phyloP scores from a whole-genome alignment of 2,113 vertebrate genomes.

The Xenotilapia flavipinnis region DNA sequence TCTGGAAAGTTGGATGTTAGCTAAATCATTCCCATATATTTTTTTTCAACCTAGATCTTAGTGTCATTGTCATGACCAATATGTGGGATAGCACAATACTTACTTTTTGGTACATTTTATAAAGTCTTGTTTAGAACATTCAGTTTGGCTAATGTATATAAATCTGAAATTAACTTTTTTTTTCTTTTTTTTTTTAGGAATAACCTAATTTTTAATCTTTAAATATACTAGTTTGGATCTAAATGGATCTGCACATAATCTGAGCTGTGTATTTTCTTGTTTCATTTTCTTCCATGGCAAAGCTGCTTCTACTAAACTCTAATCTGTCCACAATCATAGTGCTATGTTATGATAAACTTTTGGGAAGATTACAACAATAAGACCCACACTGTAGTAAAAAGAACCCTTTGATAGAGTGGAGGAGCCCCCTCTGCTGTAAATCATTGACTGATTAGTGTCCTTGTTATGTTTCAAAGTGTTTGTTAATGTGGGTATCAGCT shows the following conservation, averaged over 20 bases:
- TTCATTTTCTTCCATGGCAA: neutral
- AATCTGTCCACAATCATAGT: neutral
- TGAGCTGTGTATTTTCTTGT: neutral
- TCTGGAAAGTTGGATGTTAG: neutral
- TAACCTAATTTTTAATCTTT: too few species aligned
- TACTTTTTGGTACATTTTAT: neutral
- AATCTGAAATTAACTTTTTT: neutral
- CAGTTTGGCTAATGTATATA: neutral
- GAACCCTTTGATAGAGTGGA: neutral
- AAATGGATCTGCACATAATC: neutral
- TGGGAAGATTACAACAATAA: neutral
- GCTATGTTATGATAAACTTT: neutral
- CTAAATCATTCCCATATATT: neutral
- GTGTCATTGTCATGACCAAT: neutral
- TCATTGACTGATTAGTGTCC: constrained; percentile 15
- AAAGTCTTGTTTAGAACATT: neutral
- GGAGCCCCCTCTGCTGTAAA: neutral
- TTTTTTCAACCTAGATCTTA: neutral
- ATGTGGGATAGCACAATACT: neutral
- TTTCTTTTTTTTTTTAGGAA: too few species aligned
- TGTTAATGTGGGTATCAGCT: constrained; percentile 19
- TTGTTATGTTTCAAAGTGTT: constrained; percentile 20
- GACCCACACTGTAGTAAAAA: neutral
- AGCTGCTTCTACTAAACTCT: neutral
- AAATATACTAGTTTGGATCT: neutral